phyloP scores from a whole-genome alignment of 1,140 invertebrate species.

The Matsumurasca onukii region DNA sequence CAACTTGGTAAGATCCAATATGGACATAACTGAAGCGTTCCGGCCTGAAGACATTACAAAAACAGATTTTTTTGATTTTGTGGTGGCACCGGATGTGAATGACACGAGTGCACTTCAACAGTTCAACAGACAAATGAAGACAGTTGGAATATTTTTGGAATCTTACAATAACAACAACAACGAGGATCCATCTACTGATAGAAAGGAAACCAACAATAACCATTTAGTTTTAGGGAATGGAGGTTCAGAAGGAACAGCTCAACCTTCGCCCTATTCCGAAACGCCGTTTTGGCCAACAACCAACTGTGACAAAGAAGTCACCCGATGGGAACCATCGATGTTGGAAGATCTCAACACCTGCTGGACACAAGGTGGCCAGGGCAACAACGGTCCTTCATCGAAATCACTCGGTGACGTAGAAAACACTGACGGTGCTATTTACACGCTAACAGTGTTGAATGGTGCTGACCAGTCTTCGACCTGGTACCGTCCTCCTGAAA shows the following conservation, averaged over 20 bases:
- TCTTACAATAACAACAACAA: conserved; percentile 58
- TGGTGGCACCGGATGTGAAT: conserved; percentile 61
- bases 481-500: conserved; percentile 38
- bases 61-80: conserved; percentile 84
- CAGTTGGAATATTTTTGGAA: conserved; percentile 49
- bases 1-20: conserved; percentile 8
- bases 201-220: conserved; percentile 39
- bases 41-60: conserved; percentile 52
- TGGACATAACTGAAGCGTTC: conserved; percentile 32
- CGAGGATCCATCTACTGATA: conserved; percentile 21
- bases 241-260: conserved; percentile 56
- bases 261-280: conserved; percentile 44
- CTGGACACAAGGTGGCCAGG: conserved; percentile 64
- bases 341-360: conserved; percentile 78
- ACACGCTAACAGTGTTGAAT: conserved; percentile 57
- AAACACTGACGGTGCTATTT: conserved; percentile 59
- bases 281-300: conserved; percentile 34
- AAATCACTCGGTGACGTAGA: conserved; percentile 49
- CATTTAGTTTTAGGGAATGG: conserved; percentile 41
- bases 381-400: conserved; percentile 38
- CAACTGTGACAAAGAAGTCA: conserved; percentile 18
- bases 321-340: conserved; percentile 65
- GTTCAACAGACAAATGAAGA: conserved; percentile 36
- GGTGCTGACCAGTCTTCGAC: conserved; percentile 45
- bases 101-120: conserved; percentile 26